Percentiles rank a stretch among this genome's conserved stretches.
phyloP scores from a whole-genome alignment of 2,797 vertebrate genomes.

The Enteromius treurensis region DNA sequence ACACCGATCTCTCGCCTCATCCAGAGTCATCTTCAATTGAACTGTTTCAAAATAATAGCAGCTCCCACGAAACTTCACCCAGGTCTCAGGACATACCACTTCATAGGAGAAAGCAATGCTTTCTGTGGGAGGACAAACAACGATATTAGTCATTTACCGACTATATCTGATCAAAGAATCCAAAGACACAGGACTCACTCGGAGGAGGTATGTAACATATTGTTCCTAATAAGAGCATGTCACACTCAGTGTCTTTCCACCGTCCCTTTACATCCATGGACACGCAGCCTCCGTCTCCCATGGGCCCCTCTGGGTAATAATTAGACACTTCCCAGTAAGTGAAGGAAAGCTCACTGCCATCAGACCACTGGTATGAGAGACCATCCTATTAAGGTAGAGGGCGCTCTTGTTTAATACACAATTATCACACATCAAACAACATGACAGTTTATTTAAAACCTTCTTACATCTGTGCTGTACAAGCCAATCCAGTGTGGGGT shows the following conservation, averaged over 20 bases:
- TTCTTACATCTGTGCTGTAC: conserved; percentile 85
- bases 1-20: conserved; percentile 87
- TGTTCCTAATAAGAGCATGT: conserved; percentile 82
- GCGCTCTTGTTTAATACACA: conserved; percentile 48
- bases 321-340: conserved; percentile 84
- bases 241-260: conserved; percentile 85
- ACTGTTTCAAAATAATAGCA: conserved; percentile 93
- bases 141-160: background rate
- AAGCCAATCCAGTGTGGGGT: conserved; percentile 91
- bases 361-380: conserved; percentile 88
- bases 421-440: background rate
- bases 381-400: conserved; percentile 76
- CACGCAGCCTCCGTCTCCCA: conserved; percentile 82
- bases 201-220: conserved; percentile 81
- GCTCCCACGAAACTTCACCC: conserved; percentile 87
- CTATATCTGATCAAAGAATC: background rate
- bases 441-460: conserved; percentile 13
- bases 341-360: conserved; percentile 85
- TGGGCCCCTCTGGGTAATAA: conserved; percentile 74
- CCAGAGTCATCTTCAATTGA: conserved; percentile 79
- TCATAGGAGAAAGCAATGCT: conserved; percentile 75
- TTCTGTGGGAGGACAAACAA: conserved; percentile 69
- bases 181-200: conserved; percentile 77
- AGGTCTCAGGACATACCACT: conserved; percentile 82
- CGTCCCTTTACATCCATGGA: conserved; percentile 86